These are phyloP conservation scores for Sphaeramia orbicularis DNA, from an alignment of 2,797 vertebrate genomes.

Conservation along the genomic window DNA sequence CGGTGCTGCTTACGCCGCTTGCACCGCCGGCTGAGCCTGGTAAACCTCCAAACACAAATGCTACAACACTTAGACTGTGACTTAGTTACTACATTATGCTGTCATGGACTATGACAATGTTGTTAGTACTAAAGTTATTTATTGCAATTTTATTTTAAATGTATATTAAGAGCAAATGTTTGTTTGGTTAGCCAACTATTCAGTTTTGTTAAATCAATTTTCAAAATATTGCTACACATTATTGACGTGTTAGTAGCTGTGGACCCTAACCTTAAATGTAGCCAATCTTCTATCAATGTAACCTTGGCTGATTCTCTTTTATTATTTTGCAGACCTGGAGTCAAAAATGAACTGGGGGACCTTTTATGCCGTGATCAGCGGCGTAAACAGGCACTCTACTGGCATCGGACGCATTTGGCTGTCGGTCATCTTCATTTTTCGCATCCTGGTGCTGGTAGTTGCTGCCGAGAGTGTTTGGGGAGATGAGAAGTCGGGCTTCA, in stretches of 20 bases:
- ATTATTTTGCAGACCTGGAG: conserved; percentile 87
- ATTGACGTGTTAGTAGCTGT: not conserved
- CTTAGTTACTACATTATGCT: not conserved
- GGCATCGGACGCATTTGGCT: conserved; percentile 97
- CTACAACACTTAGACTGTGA: conserved; percentile 18
- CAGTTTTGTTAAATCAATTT: not conserved
- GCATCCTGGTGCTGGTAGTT: conserved; percentile 97
- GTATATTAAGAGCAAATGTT: too few relatives aligned
- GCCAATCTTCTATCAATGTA: not conserved
- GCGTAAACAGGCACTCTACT: conserved; percentile 97
- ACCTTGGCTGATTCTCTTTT: conserved; percentile 6
- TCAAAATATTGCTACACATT: not conserved
- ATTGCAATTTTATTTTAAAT: too few relatives aligned
- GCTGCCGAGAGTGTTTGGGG: conserved; percentile 98
- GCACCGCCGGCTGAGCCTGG: conserved; percentile 80
- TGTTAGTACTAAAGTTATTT: too few relatives aligned
- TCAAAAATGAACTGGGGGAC: conserved; percentile 97
- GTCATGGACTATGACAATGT: not conserved
- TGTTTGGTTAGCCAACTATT: not conserved
- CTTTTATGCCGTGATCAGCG: conserved; percentile 96
- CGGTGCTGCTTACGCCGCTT: conserved; percentile 77
- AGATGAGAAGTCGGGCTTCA: conserved; percentile 95
- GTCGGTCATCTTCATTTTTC: conserved; percentile 98
- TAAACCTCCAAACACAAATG: conserved; percentile 69
- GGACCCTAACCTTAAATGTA: not conserved